These are phyloP conservation scores for Spilosoma lubricipeda DNA, from an alignment of 2,888 invertebrate species.

Conservation along the genomic window DNA sequence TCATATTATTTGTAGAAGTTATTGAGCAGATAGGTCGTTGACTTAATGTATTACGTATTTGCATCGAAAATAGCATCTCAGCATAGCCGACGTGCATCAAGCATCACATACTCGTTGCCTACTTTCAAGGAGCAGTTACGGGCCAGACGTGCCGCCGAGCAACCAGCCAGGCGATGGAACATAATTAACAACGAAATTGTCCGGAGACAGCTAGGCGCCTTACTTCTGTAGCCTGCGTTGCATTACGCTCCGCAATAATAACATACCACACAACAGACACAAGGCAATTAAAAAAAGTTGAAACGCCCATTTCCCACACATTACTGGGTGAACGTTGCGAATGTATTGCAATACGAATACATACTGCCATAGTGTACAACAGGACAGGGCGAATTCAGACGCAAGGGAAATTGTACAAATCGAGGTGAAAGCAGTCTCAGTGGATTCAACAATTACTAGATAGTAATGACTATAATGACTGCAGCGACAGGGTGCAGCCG, in stretches of 20 bases:
- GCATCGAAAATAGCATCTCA: slow-evolving; percentile 64
- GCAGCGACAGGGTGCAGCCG: slow-evolving; percentile 60
- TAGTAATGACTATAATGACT: slow-evolving; percentile 68
- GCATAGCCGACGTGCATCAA: slow-evolving; percentile 63
- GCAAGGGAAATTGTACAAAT: slow-evolving; percentile 66
- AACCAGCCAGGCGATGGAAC: slow-evolving; percentile 71
- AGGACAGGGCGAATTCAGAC: slow-evolving; percentile 59
- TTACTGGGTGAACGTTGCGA: slow-evolving; percentile 69
- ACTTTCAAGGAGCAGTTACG: slow-evolving; percentile 72
- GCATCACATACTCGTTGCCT: slow-evolving; percentile 66
- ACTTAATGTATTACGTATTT: slow-evolving; percentile 57
- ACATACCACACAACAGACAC: slow-evolving; percentile 68
- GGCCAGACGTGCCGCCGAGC: slow-evolving; percentile 72
- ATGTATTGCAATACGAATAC: slow-evolving; percentile 57
- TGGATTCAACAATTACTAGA: slow-evolving; percentile 64
- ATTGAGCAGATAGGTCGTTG: slow-evolving; percentile 58
- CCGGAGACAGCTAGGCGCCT: slow-evolving; percentile 83
- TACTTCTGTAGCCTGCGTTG: slow-evolving; percentile 76
- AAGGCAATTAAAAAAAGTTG: slow-evolving; percentile 76
- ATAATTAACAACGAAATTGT: slow-evolving; percentile 82
- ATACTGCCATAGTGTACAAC: slow-evolving; percentile 50
- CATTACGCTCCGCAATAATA: slow-evolving; percentile 79
- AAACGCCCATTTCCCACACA: slow-evolving; percentile 80
- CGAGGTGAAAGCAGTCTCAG: slow-evolving; percentile 71
- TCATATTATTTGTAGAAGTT: slow-evolving; percentile 16